Conservation (phyloP, 1,140 invertebrate genomes). For the Formica selysi region DNA sequence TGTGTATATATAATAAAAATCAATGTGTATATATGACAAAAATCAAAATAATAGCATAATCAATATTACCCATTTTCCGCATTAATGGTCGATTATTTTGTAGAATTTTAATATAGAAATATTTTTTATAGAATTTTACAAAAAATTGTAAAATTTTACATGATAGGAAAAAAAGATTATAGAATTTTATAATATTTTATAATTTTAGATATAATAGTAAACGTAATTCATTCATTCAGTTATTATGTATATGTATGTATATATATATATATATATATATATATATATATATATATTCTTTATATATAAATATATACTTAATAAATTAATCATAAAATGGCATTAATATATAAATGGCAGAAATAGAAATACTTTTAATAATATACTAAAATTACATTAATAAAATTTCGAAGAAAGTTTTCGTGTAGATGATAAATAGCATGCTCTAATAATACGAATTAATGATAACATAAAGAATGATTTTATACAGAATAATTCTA, state of each 20-base stretch:
- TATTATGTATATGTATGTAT: not conserved
- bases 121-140: not conserved
- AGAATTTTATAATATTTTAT: too few species aligned
- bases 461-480: not conserved
- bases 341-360: not conserved
- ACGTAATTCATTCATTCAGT: not conserved
- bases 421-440: not conserved
- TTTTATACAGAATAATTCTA: not conserved
- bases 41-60: not conserved
- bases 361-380: not conserved
- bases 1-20: not conserved
- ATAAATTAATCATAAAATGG: not conserved
- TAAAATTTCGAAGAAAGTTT: not conserved
- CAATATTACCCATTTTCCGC: not conserved
- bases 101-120: not conserved
- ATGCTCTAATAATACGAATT: not conserved
- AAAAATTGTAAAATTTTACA: not conserved
- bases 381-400: not conserved
- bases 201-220: not conserved
- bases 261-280: not conserved
- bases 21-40: not conserved
- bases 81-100: slow-evolving; percentile 1
- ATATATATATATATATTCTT: too few species aligned
- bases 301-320: not conserved
- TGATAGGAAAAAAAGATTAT: not conserved